A percentile compares a stretch with the other conserved stretches of the same genome.
Conservation (phyloP, 1,140 invertebrate species). For the Chironomus tepperi region DNA sequence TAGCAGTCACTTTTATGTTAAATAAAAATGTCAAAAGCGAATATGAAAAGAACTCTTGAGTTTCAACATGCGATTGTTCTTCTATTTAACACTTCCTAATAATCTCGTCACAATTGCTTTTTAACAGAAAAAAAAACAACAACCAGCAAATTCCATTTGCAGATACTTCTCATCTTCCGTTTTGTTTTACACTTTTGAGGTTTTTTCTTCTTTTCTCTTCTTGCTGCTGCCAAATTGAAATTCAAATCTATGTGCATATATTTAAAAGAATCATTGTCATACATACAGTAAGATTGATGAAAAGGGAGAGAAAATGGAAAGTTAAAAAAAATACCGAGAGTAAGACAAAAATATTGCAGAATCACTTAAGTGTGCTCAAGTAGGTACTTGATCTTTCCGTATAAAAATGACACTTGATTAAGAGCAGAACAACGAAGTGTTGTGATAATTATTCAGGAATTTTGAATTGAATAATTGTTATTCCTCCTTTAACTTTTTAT, state of each 20-base stretch:
- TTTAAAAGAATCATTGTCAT: constrained; percentile 14
- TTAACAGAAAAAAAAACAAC: not conserved
- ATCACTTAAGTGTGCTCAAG: not conserved
- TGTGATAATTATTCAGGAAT: no score
- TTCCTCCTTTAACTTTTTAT: no score
- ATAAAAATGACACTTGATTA: no score
- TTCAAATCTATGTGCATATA: constrained; percentile 13
- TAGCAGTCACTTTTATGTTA: constrained; percentile 7
- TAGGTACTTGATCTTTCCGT: no score
- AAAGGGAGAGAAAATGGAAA: not conserved
- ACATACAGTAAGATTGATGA: not conserved
- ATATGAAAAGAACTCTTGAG: constrained; percentile 4
- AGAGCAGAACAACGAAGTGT: no score
- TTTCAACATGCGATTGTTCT: constrained; percentile 10
- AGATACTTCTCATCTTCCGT: not conserved
- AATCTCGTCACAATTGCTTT: constrained; percentile 10
- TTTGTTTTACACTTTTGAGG: not conserved
- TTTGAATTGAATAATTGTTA: no score
- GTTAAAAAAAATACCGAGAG: not conserved
- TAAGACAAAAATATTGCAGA: not conserved
- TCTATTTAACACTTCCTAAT: constrained; percentile 11
- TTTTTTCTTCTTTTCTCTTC: not conserved
- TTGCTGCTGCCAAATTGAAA: not conserved
- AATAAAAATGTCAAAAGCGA: constrained; percentile 13
- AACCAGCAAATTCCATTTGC: not conserved